Percentiles rank a stretch among this genome's conserved stretches.
Conservation (phyloP, 92 coral and sea anemone genomes). For the Epizoanthus stellaris region DNA sequence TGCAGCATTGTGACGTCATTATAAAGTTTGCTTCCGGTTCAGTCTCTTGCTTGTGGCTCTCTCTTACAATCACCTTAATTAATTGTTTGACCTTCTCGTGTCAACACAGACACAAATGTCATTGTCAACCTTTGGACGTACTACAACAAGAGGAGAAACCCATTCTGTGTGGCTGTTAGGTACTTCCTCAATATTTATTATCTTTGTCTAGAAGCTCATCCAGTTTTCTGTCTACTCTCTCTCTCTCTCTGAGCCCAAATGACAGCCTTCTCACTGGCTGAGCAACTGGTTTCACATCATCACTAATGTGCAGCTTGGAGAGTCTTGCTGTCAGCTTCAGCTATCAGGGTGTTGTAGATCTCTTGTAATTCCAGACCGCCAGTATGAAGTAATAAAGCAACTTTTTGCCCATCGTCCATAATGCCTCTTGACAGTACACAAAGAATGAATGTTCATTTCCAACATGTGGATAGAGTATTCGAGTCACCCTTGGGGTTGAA, state of each 20-base stretch:
- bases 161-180: slow-evolving; percentile 47
- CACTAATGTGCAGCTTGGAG: slow-evolving; percentile 47
- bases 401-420: too few species aligned
- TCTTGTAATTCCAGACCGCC: too few species aligned
- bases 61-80: slow-evolving; percentile 35
- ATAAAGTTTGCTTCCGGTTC: too few species aligned
- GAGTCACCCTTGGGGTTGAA: too few species aligned
- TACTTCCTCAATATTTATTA: slow-evolving; percentile 41
- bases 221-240: slow-evolving; percentile 32
- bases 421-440: too few species aligned
- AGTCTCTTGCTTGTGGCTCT: slow-evolving; percentile 18
- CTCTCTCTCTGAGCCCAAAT: slow-evolving; percentile 46
- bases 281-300: slow-evolving; percentile 55
- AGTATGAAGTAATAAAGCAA: too few species aligned
- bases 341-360: too few species aligned
- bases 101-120: slow-evolving; percentile 50
- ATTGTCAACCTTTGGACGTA: slow-evolving; percentile 16
- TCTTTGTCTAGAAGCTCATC: slow-evolving; percentile 45
- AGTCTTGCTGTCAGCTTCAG: too few species aligned
- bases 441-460: too few species aligned
- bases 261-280: slow-evolving; percentile 51
- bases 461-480: too few species aligned
- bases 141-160: slow-evolving; percentile 49
- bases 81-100: slow-evolving; percentile 42
- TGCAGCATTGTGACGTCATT: too few species aligned